Conservation (phyloP, 2,888 invertebrate species). For the Hoplodrina blanda region DNA sequence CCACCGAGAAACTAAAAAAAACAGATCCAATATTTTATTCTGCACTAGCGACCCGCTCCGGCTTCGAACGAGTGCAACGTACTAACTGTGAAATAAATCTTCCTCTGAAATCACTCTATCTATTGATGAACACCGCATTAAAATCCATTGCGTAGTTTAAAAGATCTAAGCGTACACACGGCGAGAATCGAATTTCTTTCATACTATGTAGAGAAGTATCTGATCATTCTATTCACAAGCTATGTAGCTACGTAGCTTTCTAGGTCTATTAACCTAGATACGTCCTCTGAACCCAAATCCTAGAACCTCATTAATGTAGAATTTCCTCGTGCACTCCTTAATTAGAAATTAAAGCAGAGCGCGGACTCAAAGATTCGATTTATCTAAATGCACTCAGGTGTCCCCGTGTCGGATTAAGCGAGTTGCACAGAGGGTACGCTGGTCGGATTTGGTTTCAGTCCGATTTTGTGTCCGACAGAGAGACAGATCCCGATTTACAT, state of each 20-base stretch:
- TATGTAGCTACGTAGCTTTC: conserved; percentile 2
- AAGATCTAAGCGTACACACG: too few relatives aligned
- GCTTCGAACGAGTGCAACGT: too few relatives aligned
- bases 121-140: too few relatives aligned
- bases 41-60: too few relatives aligned
- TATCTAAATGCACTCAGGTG: conserved; percentile 69
- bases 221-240: conserved; percentile 9
- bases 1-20: too few relatives aligned
- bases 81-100: too few relatives aligned
- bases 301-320: conserved; percentile 50
- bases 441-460: conserved; percentile 21
- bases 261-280: conserved; percentile 24
- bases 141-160: too few relatives aligned
- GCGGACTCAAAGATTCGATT: conserved; percentile 71
- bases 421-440: conserved; percentile 4
- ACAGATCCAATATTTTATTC: too few relatives aligned
- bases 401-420: conserved; percentile 45
- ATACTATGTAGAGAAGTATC: neutral
- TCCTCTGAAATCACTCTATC: too few relatives aligned
- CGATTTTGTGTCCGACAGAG: conserved; percentile 14
- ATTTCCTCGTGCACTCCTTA: conserved; percentile 62
- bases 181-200: too few relatives aligned
- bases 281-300: conserved; percentile 20
- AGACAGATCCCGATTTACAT: conserved; percentile 21
- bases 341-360: conserved; percentile 69